Evolutionary conservation across 2,113 vertebrate genomes (phyloP).

Genomic region (Rostratula benghalensis): DNA sequence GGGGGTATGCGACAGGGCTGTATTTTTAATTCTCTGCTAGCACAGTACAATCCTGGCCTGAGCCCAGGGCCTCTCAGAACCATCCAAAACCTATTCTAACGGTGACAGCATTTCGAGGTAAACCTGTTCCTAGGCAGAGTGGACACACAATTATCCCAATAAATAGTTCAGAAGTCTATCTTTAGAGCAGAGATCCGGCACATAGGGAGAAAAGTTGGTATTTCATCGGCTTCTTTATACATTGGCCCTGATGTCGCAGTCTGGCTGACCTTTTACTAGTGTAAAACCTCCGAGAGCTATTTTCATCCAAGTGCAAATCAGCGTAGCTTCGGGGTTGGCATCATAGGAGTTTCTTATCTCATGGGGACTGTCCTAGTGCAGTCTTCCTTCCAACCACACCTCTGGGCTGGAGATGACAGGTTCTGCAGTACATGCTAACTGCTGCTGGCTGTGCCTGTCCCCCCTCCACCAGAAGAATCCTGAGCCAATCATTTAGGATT

Average conservation of each 20-base stretch:
- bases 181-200: background rate
- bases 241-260: background rate
- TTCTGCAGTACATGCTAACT: background rate
- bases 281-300: background rate
- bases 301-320: slow-evolving; percentile 39
- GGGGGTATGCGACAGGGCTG: background rate
- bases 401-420: background rate
- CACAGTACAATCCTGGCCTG: background rate
- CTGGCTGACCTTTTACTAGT: slow-evolving; percentile 21
- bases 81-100: background rate
- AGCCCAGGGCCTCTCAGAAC: background rate
- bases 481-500: background rate
- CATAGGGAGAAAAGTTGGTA: background rate
- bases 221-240: background rate
- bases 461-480: background rate
- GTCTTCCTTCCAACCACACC: background rate
- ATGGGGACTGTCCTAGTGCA: background rate
- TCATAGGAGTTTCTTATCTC: slow-evolving; percentile 1
- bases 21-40: background rate
- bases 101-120: background rate
- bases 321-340: background rate
- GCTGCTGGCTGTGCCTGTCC: background rate
- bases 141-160: background rate
- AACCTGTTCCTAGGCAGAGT: background rate
- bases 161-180: background rate